Conservation (phyloP, 2,113 vertebrate species). For the Cepphus grylle region DNA sequence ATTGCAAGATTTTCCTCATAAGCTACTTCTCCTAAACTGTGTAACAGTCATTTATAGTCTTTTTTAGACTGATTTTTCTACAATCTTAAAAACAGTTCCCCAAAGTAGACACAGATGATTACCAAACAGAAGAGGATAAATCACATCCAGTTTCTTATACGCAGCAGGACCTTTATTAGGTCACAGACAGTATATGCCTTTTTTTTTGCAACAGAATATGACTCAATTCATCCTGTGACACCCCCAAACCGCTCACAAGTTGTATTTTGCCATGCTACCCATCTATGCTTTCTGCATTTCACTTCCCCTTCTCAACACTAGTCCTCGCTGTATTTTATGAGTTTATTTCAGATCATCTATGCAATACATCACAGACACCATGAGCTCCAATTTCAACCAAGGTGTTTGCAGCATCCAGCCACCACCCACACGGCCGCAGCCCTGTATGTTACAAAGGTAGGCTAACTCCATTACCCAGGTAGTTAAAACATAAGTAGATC, state of each 20-base stretch:
- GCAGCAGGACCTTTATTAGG: background rate
- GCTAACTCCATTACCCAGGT: background rate
- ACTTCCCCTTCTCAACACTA: background rate
- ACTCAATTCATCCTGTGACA: background rate
- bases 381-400: background rate
- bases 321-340: background rate
- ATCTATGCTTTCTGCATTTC: background rate
- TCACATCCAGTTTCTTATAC: background rate
- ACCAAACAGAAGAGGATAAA: background rate
- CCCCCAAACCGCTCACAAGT: background rate
- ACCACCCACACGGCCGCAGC: fast-evolving
- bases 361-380: fast-evolving
- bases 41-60: background rate
- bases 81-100: background rate
- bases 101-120: background rate
- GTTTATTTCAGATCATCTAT: background rate
- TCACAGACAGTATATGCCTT: background rate
- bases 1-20: background rate
- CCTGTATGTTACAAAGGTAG: fast-evolving
- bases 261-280: background rate
- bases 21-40: background rate
- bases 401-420: background rate
- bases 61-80: background rate
- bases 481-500: background rate
- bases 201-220: background rate